Evolutionary conservation across 2,113 vertebrate genomes (phyloP), one percentile per base, ranked within the genome.

Genomic region (Corythoichthys intestinalis): DNA sequence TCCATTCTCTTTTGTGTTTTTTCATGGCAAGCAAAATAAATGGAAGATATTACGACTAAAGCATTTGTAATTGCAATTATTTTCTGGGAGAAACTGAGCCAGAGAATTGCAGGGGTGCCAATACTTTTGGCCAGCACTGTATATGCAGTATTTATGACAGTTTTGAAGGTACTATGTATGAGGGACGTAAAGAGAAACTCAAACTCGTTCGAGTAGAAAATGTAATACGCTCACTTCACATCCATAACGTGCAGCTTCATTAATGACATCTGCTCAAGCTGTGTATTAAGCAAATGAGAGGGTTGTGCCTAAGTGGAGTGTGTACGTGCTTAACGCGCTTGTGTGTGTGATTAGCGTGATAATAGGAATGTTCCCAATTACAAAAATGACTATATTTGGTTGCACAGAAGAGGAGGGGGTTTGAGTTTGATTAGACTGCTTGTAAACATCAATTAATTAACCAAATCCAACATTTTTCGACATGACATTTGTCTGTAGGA

Each of bases 401-500:
- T 66, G 66, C 14, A 69, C 2, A 62, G 57, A 76, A 78, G 65
- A 46, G 41, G 12, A 62, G n/a, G 35, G 63, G 63, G 46, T 39
- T 50, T 78, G 58, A 58, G 3, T 17, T 38, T 81, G 65, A 82
- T 78, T 71, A 71, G 70, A 48, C 39, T 58, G 5, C 49, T 66
- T 57, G 49, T 49, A 77, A 74, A 76, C 72, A 73, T 20, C 41
- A 37, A 66, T 56, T 59, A 66, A 70, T 28, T 11, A 71, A 48
- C 68, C 28, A 44, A 60, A 57, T 13, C 57, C 6, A 34, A 2
- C 15, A 68, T 86, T 86, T 88, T 86, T 70, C 71, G 82, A 74
- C 68, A 53, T 84, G 80, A 88, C 83, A 87, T 87, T 89, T 86
- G 78, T 80, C 77, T 69, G 61, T 52, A 63, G 58, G 75, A 83